phyloP scores from a whole-genome alignment of 2,888 invertebrate genomes.

The Amiota mariae region DNA sequence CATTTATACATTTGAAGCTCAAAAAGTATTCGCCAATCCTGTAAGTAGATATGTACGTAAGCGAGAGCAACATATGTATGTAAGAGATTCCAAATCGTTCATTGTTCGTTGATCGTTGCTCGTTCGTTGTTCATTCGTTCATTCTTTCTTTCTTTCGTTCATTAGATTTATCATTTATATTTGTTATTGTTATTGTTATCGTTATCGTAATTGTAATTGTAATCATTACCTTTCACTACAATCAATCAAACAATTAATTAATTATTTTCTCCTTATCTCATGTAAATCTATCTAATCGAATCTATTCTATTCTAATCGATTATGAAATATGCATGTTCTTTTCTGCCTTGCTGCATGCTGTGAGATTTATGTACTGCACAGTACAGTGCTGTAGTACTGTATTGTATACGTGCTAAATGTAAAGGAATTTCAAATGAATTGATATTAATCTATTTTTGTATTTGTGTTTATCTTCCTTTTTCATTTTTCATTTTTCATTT shows the following conservation, averaged over 20 bases:
- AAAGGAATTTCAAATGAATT: background rate
- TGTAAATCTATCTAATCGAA: background rate
- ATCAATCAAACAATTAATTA: background rate
- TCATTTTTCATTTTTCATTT: background rate
- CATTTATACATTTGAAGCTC: slow-evolving; percentile 95
- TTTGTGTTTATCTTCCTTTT: background rate
- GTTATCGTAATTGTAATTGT: too few species aligned
- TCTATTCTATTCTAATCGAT: too few species aligned
- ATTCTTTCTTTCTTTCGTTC: slow-evolving; percentile 28
- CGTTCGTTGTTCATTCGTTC: slow-evolving; percentile 42
- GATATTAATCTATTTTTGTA: slow-evolving; percentile 20
- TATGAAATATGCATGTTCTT: too few species aligned
- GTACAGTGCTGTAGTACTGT: too few species aligned
- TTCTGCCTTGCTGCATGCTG: slow-evolving; percentile 7
- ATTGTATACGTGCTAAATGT: background rate
- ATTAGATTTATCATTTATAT: slow-evolving; percentile 27
- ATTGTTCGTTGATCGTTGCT: slow-evolving; percentile 52
- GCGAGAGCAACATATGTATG: slow-evolving; percentile 70
- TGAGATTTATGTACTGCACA: slow-evolving; percentile 8
- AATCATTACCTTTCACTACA: background rate
- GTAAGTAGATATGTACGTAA: slow-evolving; percentile 76
- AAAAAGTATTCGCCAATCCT: slow-evolving; percentile 94
- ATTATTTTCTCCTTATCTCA: background rate
- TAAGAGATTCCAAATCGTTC: slow-evolving; percentile 58
- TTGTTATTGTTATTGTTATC: too few species aligned